Evolutionary conservation across 2,797 vertebrate genomes (phyloP), one percentile per base, ranked within the genome.

Genomic region (Sphaeramia orbicularis): DNA sequence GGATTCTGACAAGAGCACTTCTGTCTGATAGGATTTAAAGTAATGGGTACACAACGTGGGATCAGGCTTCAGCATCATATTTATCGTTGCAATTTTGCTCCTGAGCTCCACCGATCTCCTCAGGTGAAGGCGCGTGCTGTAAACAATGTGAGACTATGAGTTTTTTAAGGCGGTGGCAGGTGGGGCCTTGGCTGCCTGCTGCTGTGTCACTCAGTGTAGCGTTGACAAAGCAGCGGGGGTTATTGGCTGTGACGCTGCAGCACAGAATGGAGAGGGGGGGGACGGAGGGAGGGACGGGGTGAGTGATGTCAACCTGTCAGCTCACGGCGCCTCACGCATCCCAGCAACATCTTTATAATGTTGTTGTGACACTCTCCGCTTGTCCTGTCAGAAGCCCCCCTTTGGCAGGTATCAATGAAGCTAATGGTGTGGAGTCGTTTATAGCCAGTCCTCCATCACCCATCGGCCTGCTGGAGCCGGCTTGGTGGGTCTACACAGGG

Each of bases 331-430:
- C 43, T 71, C 57, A 43, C 24, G 37, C 63, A 61, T 69, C 58
- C 55, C 41, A 24, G 60, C 42, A 65, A 73, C 56, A 65, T 73
- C 80, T 67, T 71, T 71, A 67, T 71, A 74, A 76, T 55, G 53
- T 69, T 77, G 65, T 67, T 75, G 60, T 76, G 68, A 74, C 62
- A 59, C 40, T 16, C 13, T 15, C n/a, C 0, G 52, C 52, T 38
- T 56, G 72, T 52, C 42, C 49, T 51, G 54, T 67, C 57, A 55
- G 38, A 45, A 14, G 0, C 45, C 12, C 21, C 32, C 53, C 35
- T 52, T 45, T 66, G 72, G 69, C 76, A 74, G 59, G 54, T 69
- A 75, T 84, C 71, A 80, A 52, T 71, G 64, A 63, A 71, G 56
- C 51, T 74, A 75, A 80, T 80, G 55, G 59, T 55, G 8, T 64